Evolutionary conservation across 2,113 vertebrate species (phyloP).

Genomic region (Clinocottus analis): DNA sequence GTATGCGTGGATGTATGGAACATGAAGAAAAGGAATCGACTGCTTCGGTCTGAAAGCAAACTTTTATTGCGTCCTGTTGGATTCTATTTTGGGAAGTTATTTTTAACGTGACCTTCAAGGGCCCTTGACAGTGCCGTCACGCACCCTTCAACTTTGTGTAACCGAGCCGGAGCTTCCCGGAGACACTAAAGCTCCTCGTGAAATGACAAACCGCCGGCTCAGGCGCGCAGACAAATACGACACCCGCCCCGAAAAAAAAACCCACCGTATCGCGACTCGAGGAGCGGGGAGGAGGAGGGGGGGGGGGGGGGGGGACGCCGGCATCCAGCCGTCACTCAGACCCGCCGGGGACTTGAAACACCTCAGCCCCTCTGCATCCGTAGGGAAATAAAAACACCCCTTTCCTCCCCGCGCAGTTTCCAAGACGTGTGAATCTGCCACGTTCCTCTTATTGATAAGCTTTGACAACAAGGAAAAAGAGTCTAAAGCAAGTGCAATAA

Average conservation of each 20-base stretch:
- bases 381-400: slow-evolving; percentile 24
- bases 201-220: slow-evolving; percentile 54
- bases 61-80: slow-evolving; percentile 4
- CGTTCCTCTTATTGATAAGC: slow-evolving; percentile 66
- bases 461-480: slow-evolving; percentile 48
- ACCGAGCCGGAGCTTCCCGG: slow-evolving; percentile 27
- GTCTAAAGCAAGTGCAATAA: slow-evolving; percentile 42
- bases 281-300: too few species aligned
- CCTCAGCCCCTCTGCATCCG: slow-evolving; percentile 42
- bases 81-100: slow-evolving; percentile 17
- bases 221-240: slow-evolving; percentile 48
- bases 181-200: slow-evolving; percentile 45
- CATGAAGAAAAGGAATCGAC: too few species aligned
- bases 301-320: too few species aligned
- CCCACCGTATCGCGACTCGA: slow-evolving; percentile 44
- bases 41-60: neutral
- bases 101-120: slow-evolving; percentile 34
- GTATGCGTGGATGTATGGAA: too few species aligned
- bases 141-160: slow-evolving; percentile 35
- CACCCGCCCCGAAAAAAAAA: slow-evolving; percentile 40
- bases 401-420: slow-evolving; percentile 39
- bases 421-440: slow-evolving; percentile 65
- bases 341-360: slow-evolving; percentile 23
- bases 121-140: slow-evolving; percentile 31
- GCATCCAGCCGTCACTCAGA: slow-evolving; percentile 65